Percentiles rank a stretch among this genome's conserved stretches.
phyloP scores from a whole-genome alignment of 2,888 invertebrate genomes.

The Melanostoma scalare region DNA sequence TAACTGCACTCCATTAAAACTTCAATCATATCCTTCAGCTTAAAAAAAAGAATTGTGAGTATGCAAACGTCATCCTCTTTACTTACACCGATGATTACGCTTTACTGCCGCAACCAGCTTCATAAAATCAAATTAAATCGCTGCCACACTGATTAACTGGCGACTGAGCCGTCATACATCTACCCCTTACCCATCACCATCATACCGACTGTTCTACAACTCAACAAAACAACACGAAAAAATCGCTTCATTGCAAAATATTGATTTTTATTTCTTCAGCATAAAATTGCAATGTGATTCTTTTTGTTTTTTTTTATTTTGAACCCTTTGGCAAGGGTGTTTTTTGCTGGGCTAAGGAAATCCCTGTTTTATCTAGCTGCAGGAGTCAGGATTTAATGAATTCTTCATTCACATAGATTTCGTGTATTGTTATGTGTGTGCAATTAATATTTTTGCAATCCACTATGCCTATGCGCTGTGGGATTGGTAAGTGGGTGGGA shows the following conservation, averaged over 20 bases:
- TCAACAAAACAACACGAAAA: slow-evolving; percentile 43
- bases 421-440: slow-evolving; percentile 72
- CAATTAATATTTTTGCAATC: slow-evolving; percentile 71
- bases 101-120: slow-evolving; percentile 60
- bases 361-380: slow-evolving; percentile 50
- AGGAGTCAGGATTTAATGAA: slow-evolving; percentile 70
- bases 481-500: slow-evolving; percentile 3
- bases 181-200: slow-evolving; percentile 1
- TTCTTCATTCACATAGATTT: slow-evolving; percentile 70
- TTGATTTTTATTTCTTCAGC: slow-evolving; percentile 69
- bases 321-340: slow-evolving; percentile 40
- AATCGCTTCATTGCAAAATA: slow-evolving; percentile 67
- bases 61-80: slow-evolving; percentile 22
- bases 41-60: neutral
- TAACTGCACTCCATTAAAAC: too few species aligned
- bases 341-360: slow-evolving; percentile 44
- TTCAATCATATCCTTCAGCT: too few species aligned
- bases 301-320: slow-evolving; percentile 1
- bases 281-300: slow-evolving; percentile 40
- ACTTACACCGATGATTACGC: slow-evolving; percentile 39
- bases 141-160: slow-evolving; percentile 71
- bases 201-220: neutral
- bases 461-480: slow-evolving; percentile 14
- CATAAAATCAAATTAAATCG: slow-evolving; percentile 70
- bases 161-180: slow-evolving; percentile 49